phyloP scores from a whole-genome alignment of 1,140 invertebrate species.

The Bombus superbus region DNA sequence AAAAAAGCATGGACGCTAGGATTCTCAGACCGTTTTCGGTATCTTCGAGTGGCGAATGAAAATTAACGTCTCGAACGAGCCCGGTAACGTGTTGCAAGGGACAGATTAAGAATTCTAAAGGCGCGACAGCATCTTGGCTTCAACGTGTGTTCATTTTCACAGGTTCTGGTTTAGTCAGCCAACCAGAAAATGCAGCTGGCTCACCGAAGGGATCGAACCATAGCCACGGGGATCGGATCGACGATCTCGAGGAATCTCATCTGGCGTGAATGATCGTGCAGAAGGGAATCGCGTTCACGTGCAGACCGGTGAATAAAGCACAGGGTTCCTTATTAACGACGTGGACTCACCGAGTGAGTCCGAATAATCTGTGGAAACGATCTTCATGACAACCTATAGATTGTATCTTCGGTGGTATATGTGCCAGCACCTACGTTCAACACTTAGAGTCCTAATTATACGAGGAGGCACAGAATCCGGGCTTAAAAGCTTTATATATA shows the following conservation, averaged over 20 bases:
- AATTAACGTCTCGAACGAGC: neutral
- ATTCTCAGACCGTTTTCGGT: neutral
- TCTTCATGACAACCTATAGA: slow-evolving; percentile 59
- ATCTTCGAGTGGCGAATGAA: neutral
- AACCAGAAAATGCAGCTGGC: slow-evolving; percentile 3
- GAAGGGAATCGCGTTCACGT: slow-evolving; percentile 11
- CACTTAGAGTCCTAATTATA: slow-evolving; percentile 52
- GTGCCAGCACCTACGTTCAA: slow-evolving; percentile 43
- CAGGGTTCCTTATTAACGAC: slow-evolving; percentile 39
- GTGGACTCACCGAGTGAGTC: neutral
- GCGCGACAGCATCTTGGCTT: neutral
- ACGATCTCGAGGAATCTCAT: slow-evolving; percentile 27
- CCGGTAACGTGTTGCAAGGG: neutral
- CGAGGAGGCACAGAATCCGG: slow-evolving; percentile 31
- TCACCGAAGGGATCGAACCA: neutral
- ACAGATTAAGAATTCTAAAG: neutral
- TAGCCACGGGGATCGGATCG: neutral
- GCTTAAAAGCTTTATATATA: slow-evolving; percentile 68
- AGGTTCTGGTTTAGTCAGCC: neutral
- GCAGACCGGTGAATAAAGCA: neutral
- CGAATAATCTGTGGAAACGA: slow-evolving; percentile 55
- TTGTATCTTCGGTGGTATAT: slow-evolving; percentile 34
- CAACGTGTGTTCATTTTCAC: neutral
- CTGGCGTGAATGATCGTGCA: slow-evolving; percentile 12
- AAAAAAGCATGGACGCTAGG: neutral